Conservation (phyloP, 2,888 invertebrate species). For the Octonoba sinensis region DNA sequence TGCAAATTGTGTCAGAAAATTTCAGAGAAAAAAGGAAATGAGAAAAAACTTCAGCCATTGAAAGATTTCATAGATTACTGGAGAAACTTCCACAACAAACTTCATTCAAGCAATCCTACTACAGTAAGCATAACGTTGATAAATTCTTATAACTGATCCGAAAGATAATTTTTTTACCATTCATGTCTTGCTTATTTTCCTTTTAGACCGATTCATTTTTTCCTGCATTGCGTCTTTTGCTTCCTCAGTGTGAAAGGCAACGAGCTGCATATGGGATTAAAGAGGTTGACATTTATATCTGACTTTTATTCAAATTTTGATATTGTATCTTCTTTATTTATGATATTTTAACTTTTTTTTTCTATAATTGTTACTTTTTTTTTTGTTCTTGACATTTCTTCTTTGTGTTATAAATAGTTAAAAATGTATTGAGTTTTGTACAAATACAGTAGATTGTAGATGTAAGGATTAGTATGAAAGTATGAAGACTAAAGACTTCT, state of each 20-base stretch:
- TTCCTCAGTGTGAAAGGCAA: slow-evolving; percentile 84
- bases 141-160: not conserved
- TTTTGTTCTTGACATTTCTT: too few relatives aligned
- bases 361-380: too few relatives aligned
- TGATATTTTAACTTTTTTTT: too few relatives aligned
- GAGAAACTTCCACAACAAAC: slow-evolving; percentile 70
- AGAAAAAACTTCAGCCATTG: slow-evolving; percentile 71
- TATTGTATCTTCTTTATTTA: too few relatives aligned
- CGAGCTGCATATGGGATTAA: slow-evolving; percentile 87
- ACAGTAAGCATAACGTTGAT: slow-evolving; percentile 39
- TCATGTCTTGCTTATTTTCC: slow-evolving; percentile 69
- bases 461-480: too few relatives aligned
- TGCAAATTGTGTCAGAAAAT: slow-evolving; percentile 77
- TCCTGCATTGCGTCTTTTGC: slow-evolving; percentile 82
- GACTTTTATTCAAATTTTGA: too few relatives aligned
- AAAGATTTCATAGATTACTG: slow-evolving; percentile 71
- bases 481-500: too few relatives aligned
- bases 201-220: slow-evolving; percentile 76
- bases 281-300: slow-evolving; percentile 73
- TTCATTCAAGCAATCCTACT: slow-evolving; percentile 68
- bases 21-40: slow-evolving; percentile 69
- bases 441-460: too few relatives aligned
- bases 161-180: not conserved
- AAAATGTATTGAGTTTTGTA: too few relatives aligned
- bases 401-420: too few relatives aligned